These are phyloP conservation scores for Trissolcus brochymenae DNA, from an alignment of 2,888 invertebrate genomes.

Conservation along the genomic window DNA sequence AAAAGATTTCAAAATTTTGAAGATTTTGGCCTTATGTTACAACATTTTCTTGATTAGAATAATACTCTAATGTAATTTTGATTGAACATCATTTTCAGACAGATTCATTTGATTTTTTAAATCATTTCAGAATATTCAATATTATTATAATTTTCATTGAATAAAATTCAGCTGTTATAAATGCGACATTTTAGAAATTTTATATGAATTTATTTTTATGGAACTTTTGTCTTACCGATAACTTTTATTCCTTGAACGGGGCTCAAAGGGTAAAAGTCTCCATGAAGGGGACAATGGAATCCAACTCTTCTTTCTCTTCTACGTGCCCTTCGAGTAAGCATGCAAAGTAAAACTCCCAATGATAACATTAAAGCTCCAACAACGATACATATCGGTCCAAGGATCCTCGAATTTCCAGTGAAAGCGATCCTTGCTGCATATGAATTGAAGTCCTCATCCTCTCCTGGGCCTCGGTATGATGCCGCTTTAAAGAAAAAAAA, in stretches of 20 bases:
- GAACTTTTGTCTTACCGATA: constrained; percentile 64
- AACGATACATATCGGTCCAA: constrained; percentile 85
- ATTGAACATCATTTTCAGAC: too few relatives aligned
- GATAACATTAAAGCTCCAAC: constrained; percentile 85
- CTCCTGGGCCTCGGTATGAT: constrained; percentile 85
- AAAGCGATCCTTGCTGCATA: constrained; percentile 85
- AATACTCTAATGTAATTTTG: too few relatives aligned
- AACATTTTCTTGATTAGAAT: too few relatives aligned
- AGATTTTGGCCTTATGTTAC: too few relatives aligned
- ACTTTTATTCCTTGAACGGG: constrained; percentile 78
- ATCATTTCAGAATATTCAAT: too few relatives aligned
- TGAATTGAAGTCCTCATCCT: constrained; percentile 84
- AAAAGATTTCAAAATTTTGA: too few relatives aligned
- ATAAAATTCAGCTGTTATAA: too few relatives aligned
- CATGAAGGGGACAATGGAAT: constrained; percentile 87
- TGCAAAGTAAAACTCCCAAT: constrained; percentile 82
- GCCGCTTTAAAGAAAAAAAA: constrained; percentile 77
- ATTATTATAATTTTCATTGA: too few relatives aligned
- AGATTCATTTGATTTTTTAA: too few relatives aligned
- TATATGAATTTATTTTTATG: too few relatives aligned
- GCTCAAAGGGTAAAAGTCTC: constrained; percentile 86
- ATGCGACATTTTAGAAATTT: too few relatives aligned
- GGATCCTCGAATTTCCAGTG: constrained; percentile 84
- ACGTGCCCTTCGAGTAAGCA: constrained; percentile 82
- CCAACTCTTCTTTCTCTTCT: constrained; percentile 83